Base-by-base conservation (phyloP, 2,797 vertebrate species). In the Ibycter americanus region DNA sequence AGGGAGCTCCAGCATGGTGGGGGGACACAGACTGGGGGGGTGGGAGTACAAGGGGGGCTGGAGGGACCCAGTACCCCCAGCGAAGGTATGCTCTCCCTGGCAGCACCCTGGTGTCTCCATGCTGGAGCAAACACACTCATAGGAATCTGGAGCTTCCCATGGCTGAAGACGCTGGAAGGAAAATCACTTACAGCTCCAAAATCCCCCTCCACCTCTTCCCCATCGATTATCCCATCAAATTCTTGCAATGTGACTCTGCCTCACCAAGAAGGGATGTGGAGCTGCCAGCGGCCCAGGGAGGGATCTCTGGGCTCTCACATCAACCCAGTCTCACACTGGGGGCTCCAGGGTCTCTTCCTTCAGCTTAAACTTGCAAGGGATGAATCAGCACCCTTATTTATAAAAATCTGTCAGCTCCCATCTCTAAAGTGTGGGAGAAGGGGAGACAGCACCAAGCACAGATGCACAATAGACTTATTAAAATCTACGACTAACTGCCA, bases 21-120 rank as follows among this genome's bases (percentile, higher is more conserved):
- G 47, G 21, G 11, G 46, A 46, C 9, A 42, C 42, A 44, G 17
- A 16, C 42, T 44, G 42, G 17, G 23, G 31, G 31, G 38, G 16
- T 21, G 8, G 9, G n/a, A 61, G 34, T 27, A 61, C 23, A 15
- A 29, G 44, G 44, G 44, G 44, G 20, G 63, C 51, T n/a, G 62
- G 71, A 34, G 12, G 55, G 32, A 79, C 42, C 70, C 2, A 9
- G 10, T 6, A 25, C 32, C 79, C 65, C 4, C 1, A 0, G 12
- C 6, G 1, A 20, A 49, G 26, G 19, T 51, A 70, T 8, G 0
- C 5, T 38, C 17, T 42, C 11, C 4, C 1, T 0, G 38, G 81
- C 72, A 81, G 36, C 83, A 49, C n/a, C 77, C 51, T 66, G 2
- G 0, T 23, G 55, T 18, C 36, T 18, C 71, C 67, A 0, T 0